Conservation (phyloP, 2,888 invertebrate species). For the Parnassius orleans region DNA sequence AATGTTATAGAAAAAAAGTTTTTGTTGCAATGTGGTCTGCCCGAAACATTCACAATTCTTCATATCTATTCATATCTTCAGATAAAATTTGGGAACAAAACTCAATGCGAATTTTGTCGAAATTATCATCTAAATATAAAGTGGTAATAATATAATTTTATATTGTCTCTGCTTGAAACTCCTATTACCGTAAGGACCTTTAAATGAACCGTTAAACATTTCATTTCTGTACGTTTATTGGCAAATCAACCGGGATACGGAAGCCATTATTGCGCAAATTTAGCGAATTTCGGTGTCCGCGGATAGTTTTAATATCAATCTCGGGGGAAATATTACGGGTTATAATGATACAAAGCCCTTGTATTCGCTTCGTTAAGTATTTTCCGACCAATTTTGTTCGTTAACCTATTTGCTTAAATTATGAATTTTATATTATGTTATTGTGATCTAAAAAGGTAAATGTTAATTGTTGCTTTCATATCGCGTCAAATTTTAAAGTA, state of each 20-base stretch:
- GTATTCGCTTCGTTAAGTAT: slow-evolving; percentile 53
- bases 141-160: slow-evolving; percentile 24
- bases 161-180: slow-evolving; percentile 35
- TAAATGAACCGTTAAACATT: slow-evolving; percentile 63
- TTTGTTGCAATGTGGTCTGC: too few relatives aligned
- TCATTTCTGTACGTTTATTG: slow-evolving; percentile 62
- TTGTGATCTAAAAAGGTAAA: too few relatives aligned
- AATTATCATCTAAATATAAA: not conserved
- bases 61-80: too few relatives aligned
- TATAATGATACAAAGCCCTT: slow-evolving; percentile 64
- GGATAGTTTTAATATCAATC: slow-evolving; percentile 55
- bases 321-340: slow-evolving; percentile 62
- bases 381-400: slow-evolving; percentile 31
- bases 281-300: slow-evolving; percentile 48
- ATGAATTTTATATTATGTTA: not conserved
- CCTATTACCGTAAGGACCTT: slow-evolving; percentile 37
- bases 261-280: slow-evolving; percentile 60
- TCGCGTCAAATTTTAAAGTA: too few relatives aligned
- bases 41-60: too few relatives aligned
- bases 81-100: too few relatives aligned
- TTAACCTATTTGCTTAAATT: slow-evolving; percentile 24
- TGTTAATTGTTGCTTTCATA: too few relatives aligned
- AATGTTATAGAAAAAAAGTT: not conserved
- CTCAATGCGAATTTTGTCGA: too few relatives aligned
- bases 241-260: slow-evolving; percentile 62